Evolutionary conservation across 2,888 invertebrate species (phyloP), one percentile per base, ranked within the genome.

Genomic region (Cantharis flavilabris): DNA sequence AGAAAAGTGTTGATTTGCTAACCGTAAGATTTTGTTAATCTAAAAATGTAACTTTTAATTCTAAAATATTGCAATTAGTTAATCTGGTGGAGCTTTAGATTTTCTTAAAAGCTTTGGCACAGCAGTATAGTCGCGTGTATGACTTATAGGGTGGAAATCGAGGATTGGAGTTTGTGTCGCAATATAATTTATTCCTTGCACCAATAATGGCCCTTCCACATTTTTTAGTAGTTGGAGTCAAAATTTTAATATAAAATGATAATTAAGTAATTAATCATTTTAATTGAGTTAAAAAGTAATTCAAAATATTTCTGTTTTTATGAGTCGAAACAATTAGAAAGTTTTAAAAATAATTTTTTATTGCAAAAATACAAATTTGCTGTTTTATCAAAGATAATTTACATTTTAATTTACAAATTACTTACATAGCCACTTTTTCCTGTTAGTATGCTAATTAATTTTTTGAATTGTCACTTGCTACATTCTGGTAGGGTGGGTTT

Each of bases 351-450:
- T 23, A 67, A 67, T 67, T 67, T 67, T 67, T 67, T 67, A 23
- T 26, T 67, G 14, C 65, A 26, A 67, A 67, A 67, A 23, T 11
- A 67, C 9, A 67, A 80, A 70, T 30, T 23, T 70, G 33, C 28
- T 28, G 49, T 28, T 70, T 33, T 28, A 75, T 83, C 80, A 82
- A 79, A 79, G 73, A 79, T 69, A 82, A 82, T 83, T 83, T 79
- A 80, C 83, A 83, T 83, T 83, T 83, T 82, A 83, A 83, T 83
- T 83, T 79, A 72, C 74, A 80, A 79, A 83, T 82, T 82, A 81
- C 79, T 64, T 49, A 49, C 49, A 49, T 49, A 49, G 49, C n/a
- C 49, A 49, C 67, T 73, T 69, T 65, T 76, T 77, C 72, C 69
- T 74, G 72, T 79, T 76, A 71, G 70, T 71, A 73, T 76, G 78